Percentiles rank a stretch among this genome's conserved stretches.
These are phyloP conservation scores for Spilosoma lubricipeda DNA, from an alignment of 2,888 invertebrate species.

Conservation along the genomic window DNA sequence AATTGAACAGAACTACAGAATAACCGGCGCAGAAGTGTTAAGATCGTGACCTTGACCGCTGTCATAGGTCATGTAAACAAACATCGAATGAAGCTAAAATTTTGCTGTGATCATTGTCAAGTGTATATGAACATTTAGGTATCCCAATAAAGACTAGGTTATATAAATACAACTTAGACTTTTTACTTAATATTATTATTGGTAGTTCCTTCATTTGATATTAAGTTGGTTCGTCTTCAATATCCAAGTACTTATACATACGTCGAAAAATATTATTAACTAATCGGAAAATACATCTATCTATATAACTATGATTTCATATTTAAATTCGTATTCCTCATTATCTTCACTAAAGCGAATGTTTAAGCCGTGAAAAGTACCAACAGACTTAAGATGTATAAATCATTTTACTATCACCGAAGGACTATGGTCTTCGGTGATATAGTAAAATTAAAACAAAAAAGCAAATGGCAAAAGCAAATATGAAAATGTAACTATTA, in stretches of 20 bases:
- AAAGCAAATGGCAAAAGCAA: no score
- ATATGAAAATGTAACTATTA: no score
- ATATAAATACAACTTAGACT: neutral
- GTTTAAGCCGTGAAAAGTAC: neutral
- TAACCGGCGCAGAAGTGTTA: neutral
- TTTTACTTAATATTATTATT: neutral
- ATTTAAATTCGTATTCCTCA: neutral
- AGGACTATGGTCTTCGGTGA: no score
- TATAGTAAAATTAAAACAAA: no score
- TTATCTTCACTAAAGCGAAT: neutral
- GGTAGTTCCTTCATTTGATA: no score
- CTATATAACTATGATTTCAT: neutral
- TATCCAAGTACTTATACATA: neutral
- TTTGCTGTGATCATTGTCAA: neutral
- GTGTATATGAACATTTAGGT: neutral
- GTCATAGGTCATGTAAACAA: conserved; percentile 51
- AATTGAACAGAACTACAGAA: neutral
- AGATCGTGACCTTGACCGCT: conserved; percentile 54
- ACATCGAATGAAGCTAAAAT: neutral
- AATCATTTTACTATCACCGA: no score
- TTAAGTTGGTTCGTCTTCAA: neutral
- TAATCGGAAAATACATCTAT: neutral
- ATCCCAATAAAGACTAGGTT: neutral
- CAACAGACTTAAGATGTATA: no score
- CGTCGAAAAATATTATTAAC: neutral